A percentile compares a stretch with the other conserved stretches of the same genome.
Conservation (phyloP, 2,797 vertebrate genomes). For the Xyrichtys novacula region DNA sequence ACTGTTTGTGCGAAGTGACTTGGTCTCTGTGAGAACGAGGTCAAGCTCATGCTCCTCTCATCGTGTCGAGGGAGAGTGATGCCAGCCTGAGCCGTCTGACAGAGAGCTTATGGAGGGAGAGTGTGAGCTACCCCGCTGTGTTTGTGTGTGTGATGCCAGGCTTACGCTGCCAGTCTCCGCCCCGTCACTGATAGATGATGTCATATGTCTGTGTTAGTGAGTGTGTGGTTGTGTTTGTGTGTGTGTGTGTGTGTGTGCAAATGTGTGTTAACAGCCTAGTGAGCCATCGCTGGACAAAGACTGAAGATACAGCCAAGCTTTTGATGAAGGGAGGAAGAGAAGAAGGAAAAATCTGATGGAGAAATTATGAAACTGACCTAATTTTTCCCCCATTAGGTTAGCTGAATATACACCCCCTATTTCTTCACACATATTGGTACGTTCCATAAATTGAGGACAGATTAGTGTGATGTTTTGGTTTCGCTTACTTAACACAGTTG, state of each 20-base stretch:
- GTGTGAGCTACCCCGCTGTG: constrained; percentile 32
- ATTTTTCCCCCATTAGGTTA: constrained; percentile 3
- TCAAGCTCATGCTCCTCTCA: constrained; percentile 52
- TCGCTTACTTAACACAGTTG: constrained; percentile 22
- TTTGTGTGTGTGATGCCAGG: constrained; percentile 49
- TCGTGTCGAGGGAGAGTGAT: constrained; percentile 52
- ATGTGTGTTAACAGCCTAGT: constrained; percentile 54
- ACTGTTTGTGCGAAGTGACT: constrained; percentile 37
- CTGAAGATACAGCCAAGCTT: constrained; percentile 56
- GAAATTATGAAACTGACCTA: neutral
- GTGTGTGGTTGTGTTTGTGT: constrained; percentile 28
- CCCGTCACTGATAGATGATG: constrained; percentile 66
- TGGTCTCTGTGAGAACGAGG: constrained; percentile 54
- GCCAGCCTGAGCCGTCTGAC: constrained; percentile 65
- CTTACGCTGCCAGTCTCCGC: constrained; percentile 74
- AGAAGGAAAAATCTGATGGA: neutral
- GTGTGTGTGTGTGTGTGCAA: constrained; percentile 28
- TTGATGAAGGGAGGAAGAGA: constrained; percentile 17
- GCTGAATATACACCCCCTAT: neutral
- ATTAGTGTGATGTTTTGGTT: constrained; percentile 45
- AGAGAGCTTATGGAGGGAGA: constrained; percentile 57
- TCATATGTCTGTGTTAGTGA: constrained; percentile 56
- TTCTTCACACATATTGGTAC: constrained; percentile 15
- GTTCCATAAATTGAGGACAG: constrained; percentile 28
- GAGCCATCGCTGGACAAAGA: constrained; percentile 71